Conservation (phyloP, 2,113 vertebrate genomes). For the Epinephelus cyanopodus region DNA sequence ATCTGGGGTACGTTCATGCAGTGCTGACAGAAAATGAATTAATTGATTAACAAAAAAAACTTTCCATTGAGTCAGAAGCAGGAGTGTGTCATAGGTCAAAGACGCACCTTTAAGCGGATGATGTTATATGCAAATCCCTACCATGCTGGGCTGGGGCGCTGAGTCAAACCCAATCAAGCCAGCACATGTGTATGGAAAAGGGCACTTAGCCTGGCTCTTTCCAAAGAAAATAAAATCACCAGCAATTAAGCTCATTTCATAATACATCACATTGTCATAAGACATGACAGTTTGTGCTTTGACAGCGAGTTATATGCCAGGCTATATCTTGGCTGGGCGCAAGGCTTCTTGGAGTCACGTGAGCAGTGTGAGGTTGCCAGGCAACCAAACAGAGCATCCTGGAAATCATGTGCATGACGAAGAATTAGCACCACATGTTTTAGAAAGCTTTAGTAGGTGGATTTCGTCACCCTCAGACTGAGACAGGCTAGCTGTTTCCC, state of each 20-base stretch:
- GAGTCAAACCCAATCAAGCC: background rate
- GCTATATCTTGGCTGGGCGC: background rate
- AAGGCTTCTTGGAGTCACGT: background rate
- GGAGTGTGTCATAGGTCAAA: too few species aligned
- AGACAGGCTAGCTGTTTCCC: background rate
- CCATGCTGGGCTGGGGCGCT: too few species aligned
- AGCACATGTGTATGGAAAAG: too few species aligned
- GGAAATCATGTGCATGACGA: background rate
- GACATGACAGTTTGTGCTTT: background rate
- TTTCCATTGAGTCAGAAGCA: too few species aligned
- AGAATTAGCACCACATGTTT: background rate
- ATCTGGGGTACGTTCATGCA: too few species aligned
- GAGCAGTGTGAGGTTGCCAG: background rate
- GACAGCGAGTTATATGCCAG: background rate
- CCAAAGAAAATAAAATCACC: background rate
- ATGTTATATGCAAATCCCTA: too few species aligned
- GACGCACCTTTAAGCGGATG: too few species aligned
- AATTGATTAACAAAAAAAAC: too few species aligned
- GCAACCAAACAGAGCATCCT: background rate
- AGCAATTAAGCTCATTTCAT: background rate
- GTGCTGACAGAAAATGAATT: too few species aligned
- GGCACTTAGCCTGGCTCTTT: background rate
- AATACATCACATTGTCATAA: background rate
- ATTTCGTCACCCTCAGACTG: background rate
- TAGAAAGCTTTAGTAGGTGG: background rate